Conservation (phyloP, 2,888 invertebrate species). For the Ramazzottius varieornatus region DNA sequence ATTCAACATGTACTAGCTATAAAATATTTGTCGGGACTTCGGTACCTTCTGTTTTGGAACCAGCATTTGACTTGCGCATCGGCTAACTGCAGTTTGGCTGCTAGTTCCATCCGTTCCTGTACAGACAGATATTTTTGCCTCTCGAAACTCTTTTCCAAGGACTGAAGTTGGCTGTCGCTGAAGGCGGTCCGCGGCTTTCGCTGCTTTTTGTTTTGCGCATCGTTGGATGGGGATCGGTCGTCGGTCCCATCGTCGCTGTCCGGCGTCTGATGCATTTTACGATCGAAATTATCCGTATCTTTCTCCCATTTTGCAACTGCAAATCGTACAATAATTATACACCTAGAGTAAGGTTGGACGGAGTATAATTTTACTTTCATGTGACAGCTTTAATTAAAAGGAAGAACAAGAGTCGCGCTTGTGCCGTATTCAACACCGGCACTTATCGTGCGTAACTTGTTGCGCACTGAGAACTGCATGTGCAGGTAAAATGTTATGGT, state of each 20-base stretch:
- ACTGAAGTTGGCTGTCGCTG: conserved; percentile 26
- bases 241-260: too few species aligned
- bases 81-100: conserved; percentile 23
- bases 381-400: too few species aligned
- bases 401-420: neutral
- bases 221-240: neutral
- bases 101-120: conserved; percentile 28
- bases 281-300: neutral
- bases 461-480: too few species aligned
- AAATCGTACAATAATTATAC: too few species aligned
- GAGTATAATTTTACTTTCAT: too few species aligned
- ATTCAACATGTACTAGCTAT: too few species aligned
- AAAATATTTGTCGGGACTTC: too few species aligned
- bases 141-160: conserved; percentile 24
- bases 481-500: too few species aligned
- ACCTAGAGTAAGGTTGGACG: too few species aligned
- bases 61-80: conserved; percentile 31
- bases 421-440: neutral
- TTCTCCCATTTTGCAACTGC: too few species aligned
- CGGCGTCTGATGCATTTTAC: neutral
- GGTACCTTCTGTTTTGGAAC: conserved; percentile 28
- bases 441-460: too few species aligned
- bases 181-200: conserved; percentile 18
- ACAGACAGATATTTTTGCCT: conserved; percentile 18
- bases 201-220: neutral